Evolutionary conservation across 2,113 vertebrate species (phyloP).

Genomic region (Apaloderma vittatum): DNA sequence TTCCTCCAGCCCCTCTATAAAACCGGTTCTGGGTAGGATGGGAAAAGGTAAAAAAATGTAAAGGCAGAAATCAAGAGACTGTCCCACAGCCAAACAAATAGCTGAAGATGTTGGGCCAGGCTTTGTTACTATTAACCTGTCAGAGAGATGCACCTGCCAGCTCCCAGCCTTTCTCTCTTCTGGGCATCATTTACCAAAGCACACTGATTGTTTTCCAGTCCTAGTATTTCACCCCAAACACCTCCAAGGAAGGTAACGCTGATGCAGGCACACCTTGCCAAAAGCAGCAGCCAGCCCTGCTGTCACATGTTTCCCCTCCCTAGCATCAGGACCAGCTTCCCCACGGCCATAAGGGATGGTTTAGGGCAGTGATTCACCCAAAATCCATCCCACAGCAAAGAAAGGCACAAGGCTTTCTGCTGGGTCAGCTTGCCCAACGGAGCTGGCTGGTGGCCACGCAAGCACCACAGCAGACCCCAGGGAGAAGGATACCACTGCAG

Average conservation of each 20-base stretch:
- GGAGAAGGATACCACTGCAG: neutral
- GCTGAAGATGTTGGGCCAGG: neutral
- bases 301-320: neutral
- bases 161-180: neutral
- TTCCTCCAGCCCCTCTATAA: neutral
- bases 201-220: neutral
- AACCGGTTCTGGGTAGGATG: neutral
- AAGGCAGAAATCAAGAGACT: neutral
- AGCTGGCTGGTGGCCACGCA: neutral
- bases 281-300: neutral
- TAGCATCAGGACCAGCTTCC: neutral
- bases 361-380: neutral
- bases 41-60: neutral
- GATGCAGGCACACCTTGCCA: neutral
- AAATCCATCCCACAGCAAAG: neutral
- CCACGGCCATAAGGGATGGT: neutral
- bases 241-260: neutral
- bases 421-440: neutral
- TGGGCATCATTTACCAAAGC: neutral
- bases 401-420: neutral
- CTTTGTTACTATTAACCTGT: neutral
- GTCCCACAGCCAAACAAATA: neutral
- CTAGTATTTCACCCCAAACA: neutral
- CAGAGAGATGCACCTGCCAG: neutral
- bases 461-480: neutral